Percentiles rank a stretch among this genome's conserved stretches.
phyloP scores from a whole-genome alignment of 2,888 invertebrate genomes.

The Tachina fera region DNA sequence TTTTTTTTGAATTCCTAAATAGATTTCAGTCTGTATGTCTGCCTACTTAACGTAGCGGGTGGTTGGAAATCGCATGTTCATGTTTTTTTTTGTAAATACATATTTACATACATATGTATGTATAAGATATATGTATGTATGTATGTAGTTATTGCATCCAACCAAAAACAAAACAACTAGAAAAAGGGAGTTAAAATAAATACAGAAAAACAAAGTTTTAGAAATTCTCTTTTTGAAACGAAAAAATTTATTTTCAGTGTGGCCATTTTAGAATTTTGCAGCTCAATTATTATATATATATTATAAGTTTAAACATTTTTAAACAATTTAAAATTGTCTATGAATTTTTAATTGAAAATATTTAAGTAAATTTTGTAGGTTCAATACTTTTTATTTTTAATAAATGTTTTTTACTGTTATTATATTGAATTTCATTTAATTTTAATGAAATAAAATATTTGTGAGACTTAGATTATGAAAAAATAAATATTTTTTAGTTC shows the following conservation, averaged over 20 bases:
- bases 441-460: too few species aligned
- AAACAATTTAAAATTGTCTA: too few species aligned
- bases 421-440: too few species aligned
- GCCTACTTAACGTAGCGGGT: conserved; percentile 44
- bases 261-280: too few species aligned
- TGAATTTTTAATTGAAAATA: too few species aligned
- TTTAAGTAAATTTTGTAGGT: too few species aligned
- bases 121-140: not conserved
- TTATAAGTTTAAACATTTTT: too few species aligned
- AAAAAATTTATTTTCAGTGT: not conserved
- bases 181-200: not conserved
- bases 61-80: conserved; percentile 28
- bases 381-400: too few species aligned
- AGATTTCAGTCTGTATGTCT: conserved; percentile 7
- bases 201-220: not conserved
- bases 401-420: too few species aligned
- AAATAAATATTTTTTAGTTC: too few species aligned
- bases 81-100: conserved; percentile 39
- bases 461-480: too few species aligned
- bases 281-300: too few species aligned
- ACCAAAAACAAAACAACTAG: conserved; percentile 4
- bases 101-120: not conserved
- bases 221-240: conserved; percentile 17
- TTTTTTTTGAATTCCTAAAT: not conserved
- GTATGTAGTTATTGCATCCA: not conserved